These are phyloP conservation scores for Turritopsis rubra DNA, from an alignment of 30 jellyfish, hydroid and myxozoan species.

Conservation along the genomic window DNA sequence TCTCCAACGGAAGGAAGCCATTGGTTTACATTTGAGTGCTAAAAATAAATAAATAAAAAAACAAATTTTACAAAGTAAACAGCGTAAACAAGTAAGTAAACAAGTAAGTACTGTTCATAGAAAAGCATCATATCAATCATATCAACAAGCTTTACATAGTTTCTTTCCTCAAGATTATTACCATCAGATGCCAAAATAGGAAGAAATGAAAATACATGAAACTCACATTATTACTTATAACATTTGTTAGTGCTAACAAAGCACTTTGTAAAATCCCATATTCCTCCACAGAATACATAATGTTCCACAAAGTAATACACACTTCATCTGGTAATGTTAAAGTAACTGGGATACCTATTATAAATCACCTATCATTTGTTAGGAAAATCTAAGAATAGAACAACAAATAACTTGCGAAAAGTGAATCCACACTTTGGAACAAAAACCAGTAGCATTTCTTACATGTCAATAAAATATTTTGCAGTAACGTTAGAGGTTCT, in stretches of 20 bases:
- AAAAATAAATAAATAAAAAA: too few relatives aligned
- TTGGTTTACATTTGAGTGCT: background rate
- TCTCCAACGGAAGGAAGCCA: slow-evolving; percentile 8
- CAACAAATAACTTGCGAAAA: too few relatives aligned
- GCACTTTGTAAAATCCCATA: background rate
- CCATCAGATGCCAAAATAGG: too few relatives aligned
- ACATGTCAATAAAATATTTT: background rate
- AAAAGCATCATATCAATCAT: too few relatives aligned
- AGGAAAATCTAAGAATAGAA: background rate
- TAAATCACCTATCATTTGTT: background rate
- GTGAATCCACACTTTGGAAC: too few relatives aligned
- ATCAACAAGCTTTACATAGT: too few relatives aligned
- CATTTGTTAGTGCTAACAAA: background rate
- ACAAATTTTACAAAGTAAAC: background rate
- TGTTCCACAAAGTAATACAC: slow-evolving; percentile 2
- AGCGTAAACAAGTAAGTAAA: too few relatives aligned
- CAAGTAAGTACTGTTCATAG: too few relatives aligned
- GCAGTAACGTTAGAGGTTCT: background rate
- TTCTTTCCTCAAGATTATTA: background rate
- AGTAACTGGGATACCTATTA: slow-evolving; percentile 4
- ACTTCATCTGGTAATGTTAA: background rate
- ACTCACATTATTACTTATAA: background rate
- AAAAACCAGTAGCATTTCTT: background rate
- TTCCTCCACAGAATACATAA: background rate
- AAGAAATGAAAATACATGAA: background rate